Percentiles rank a stretch among this genome's conserved stretches.
phyloP scores from a whole-genome alignment of 2,888 invertebrate genomes.

The Crocallis elinguaria region DNA sequence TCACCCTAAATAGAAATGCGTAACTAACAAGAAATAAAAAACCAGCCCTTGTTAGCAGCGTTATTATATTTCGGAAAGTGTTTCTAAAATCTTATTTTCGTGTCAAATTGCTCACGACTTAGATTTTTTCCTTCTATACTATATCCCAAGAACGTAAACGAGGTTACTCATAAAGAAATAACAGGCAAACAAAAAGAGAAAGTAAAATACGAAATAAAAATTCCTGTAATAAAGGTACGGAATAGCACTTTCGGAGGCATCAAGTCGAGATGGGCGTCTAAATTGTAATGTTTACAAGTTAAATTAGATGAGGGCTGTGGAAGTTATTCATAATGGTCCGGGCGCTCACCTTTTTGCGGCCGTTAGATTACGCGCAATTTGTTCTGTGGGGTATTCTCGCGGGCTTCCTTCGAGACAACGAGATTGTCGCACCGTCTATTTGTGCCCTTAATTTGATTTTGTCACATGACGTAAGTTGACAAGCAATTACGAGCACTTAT shows the following conservation, averaged over 20 bases:
- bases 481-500: too few species aligned
- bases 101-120: slow-evolving; percentile 32
- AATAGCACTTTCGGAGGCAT: slow-evolving; percentile 73
- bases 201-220: slow-evolving; percentile 67
- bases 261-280: slow-evolving; percentile 73
- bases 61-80: slow-evolving; percentile 21
- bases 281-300: slow-evolving; percentile 82
- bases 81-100: slow-evolving; percentile 23
- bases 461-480: too few species aligned
- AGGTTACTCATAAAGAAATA: slow-evolving; percentile 63
- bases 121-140: slow-evolving; percentile 26
- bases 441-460: not conserved
- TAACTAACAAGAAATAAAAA: not conserved
- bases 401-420: slow-evolving; percentile 14
- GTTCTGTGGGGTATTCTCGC: slow-evolving; percentile 39
- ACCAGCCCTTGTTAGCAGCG: slow-evolving; percentile 11
- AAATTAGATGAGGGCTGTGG: slow-evolving; percentile 74
- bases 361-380: slow-evolving; percentile 70
- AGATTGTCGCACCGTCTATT: not conserved
- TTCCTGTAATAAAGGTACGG: slow-evolving; percentile 65
- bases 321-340: slow-evolving; percentile 71
- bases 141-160: slow-evolving; percentile 43
- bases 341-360: slow-evolving; percentile 65
- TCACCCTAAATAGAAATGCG: not conserved
- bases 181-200: slow-evolving; percentile 60